Percentiles rank a stretch among this genome's conserved stretches.
Evolutionary conservation across 2,888 invertebrate species (phyloP).

Genomic region (Lasiommata megera): DNA sequence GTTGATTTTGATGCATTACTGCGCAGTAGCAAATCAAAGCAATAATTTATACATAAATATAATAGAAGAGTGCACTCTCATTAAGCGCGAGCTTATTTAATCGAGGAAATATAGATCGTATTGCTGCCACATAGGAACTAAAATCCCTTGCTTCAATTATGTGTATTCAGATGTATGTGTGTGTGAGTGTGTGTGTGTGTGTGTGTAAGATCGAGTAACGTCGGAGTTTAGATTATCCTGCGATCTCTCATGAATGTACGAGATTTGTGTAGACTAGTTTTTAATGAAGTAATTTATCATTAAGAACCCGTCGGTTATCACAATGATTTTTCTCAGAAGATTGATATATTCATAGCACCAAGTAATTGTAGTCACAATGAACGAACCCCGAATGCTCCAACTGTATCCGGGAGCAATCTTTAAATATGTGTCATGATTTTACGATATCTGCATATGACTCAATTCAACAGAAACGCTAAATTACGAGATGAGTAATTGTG

Average conservation of each 20-base stretch:
- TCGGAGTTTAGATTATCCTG: constrained; percentile 1
- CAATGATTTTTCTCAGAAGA: constrained; percentile 5
- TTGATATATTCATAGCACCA: constrained; percentile 8
- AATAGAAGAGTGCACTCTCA: constrained; percentile 22
- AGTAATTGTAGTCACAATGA: constrained; percentile 39
- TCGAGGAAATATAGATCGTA: constrained; percentile 26
- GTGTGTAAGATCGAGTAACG: not conserved
- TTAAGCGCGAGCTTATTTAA: constrained; percentile 16
- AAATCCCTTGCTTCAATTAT: not conserved
- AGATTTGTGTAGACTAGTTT: constrained; percentile 7
- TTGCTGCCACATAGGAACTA: constrained; percentile 4
- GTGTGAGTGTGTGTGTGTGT: too few species aligned
- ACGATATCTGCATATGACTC: constrained; percentile 57
- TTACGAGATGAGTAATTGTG: constrained; percentile 24
- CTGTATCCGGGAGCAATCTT: constrained; percentile 53
- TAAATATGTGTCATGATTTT: constrained; percentile 60
- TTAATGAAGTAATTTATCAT: too few species aligned
- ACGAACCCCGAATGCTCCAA: constrained; percentile 45
- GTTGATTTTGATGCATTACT: constrained; percentile 35
- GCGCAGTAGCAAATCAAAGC: constrained; percentile 38
- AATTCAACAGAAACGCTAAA: constrained; percentile 42
- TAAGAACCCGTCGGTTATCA: too few species aligned
- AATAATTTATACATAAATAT: constrained; percentile 34
- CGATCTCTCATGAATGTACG: constrained; percentile 1
- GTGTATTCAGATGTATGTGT: too few species aligned